Conservation (phyloP, 2,888 invertebrate species). For the Himalopsyche kuldschensis region DNA sequence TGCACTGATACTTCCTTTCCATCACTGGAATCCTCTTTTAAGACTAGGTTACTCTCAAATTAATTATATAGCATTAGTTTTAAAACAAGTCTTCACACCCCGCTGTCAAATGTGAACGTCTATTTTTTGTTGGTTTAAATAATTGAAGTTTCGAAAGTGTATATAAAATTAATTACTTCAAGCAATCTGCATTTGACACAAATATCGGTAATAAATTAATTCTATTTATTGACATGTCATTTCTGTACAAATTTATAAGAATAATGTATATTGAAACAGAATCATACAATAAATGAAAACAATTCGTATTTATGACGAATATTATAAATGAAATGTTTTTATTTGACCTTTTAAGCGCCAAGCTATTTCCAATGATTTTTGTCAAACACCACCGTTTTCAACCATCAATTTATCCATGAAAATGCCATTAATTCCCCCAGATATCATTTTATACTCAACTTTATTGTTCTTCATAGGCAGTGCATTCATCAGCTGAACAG, state of each 20-base stretch:
- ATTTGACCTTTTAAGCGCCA: neutral
- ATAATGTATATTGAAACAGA: neutral
- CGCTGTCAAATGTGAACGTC: neutral
- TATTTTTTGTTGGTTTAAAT: neutral
- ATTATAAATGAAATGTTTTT: neutral
- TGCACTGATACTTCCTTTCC: too few species aligned
- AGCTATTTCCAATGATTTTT: too few species aligned
- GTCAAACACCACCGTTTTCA: too few species aligned
- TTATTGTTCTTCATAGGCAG: too few species aligned
- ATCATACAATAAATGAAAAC: neutral
- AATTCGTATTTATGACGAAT: neutral
- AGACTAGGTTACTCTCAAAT: neutral
- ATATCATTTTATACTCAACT: too few species aligned
- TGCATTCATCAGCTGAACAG: too few species aligned
- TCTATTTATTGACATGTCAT: neutral
- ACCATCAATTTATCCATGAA: too few species aligned
- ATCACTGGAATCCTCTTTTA: too few species aligned
- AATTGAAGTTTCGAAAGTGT: neutral
- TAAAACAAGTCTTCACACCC: neutral
- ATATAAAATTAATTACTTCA: neutral
- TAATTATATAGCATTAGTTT: neutral
- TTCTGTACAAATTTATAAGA: neutral
- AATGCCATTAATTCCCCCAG: too few species aligned
- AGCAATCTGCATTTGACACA: neutral
- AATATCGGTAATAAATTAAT: neutral